Evolutionary conservation across 2,113 vertebrate species (phyloP), one percentile per base, ranked within the genome.

Genomic region (Melanotaenia duboulayi): DNA sequence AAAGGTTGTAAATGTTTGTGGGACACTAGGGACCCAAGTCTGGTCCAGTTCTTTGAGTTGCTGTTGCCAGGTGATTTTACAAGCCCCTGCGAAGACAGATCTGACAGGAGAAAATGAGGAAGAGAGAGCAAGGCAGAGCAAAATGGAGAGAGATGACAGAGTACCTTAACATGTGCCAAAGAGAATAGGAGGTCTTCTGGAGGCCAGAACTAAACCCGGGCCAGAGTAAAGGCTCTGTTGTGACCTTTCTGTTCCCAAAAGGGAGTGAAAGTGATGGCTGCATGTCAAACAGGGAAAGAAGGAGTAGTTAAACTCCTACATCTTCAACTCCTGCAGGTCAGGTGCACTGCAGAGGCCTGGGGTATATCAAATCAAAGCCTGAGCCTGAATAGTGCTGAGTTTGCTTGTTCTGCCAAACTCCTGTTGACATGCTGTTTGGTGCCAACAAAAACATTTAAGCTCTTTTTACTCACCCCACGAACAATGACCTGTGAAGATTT

Each of bases 11-110:
- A 82, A 84, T 35, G 46, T 86, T 85, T 90, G 83, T 74, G 64
- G 80, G 76, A 88, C 83, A 1, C 80, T 9, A 67, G 89, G 71
- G 87, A 85, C 80, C 24, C 14, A 0, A 44, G 70, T 60, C 70
- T 65, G 3, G 70, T 84, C 82, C 80, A 80, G 80, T 28, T 71
- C 81, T 85, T 86, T 86, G 55, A 81, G 75, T 42, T 70, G 60
- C 51, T 76, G 83, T 70, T 89, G 89, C 89, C 87, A 91, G 88
- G 83, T 89, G 61, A 82, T 86, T 92, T 87, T 86, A 91, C 78
- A 81, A 81, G 85, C 39, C 83, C 55, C 74, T 13, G 83, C 66
- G 86, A 79, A 75, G 90, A 90, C 84, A 85, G 87, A 85, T 86
- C 79, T 81, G 86, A 88, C 89, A 87, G 68, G 51, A 78, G 55